A percentile compares a stretch with the other conserved stretches of the same genome.
These are phyloP conservation scores for Nestor notabilis DNA, from an alignment of 2,113 vertebrate species.

Conservation along the genomic window DNA sequence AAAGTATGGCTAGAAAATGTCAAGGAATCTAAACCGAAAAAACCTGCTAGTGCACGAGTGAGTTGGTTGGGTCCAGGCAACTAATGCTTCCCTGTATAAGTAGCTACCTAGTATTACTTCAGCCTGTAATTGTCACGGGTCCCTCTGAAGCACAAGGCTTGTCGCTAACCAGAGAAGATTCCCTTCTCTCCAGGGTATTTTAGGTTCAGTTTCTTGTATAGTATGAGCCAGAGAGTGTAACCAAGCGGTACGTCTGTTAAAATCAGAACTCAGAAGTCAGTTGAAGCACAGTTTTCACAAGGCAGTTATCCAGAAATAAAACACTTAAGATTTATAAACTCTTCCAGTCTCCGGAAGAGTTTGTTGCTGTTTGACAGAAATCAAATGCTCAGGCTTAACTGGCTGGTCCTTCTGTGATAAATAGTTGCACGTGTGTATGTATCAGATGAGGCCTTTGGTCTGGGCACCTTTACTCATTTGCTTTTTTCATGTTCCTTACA, in stretches of 20 bases:
- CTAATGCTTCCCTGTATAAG: neutral
- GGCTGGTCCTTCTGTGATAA: neutral
- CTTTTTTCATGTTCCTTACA: conserved; percentile 48
- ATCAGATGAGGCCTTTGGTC: neutral
- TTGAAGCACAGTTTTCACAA: neutral
- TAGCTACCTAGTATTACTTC: neutral
- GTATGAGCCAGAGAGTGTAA: neutral
- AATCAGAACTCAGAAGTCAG: neutral
- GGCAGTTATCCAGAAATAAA: neutral
- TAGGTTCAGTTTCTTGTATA: neutral
- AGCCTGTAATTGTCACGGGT: neutral
- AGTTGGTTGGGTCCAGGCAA: neutral
- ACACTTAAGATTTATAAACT: neutral
- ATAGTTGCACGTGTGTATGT: neutral
- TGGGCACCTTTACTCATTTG: neutral
- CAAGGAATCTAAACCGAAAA: neutral
- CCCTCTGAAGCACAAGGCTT: neutral
- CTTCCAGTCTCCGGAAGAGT: neutral
- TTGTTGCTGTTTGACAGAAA: conserved; percentile 20
- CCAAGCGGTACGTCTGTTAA: neutral
- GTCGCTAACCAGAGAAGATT: neutral
- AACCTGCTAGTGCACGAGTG: neutral
- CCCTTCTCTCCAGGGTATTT: neutral
- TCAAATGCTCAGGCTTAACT: neutral
- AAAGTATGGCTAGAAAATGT: neutral